phyloP scores from a whole-genome alignment of 2,113 vertebrate genomes.

The Arizona elegans region DNA sequence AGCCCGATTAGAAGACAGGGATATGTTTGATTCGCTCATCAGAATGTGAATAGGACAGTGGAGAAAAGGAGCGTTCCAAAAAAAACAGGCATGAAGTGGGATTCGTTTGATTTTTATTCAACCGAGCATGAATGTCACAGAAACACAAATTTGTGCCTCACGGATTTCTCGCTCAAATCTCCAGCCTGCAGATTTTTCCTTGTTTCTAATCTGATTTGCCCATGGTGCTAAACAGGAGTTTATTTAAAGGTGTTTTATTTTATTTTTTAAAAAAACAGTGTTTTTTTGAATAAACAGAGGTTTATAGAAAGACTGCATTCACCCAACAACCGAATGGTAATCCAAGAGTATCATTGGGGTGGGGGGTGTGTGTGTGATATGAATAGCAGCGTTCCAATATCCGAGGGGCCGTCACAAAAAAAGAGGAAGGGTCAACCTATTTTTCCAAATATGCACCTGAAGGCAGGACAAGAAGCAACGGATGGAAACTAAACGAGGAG shows the following conservation, averaged over 20 bases:
- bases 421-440: too few species aligned
- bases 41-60: neutral
- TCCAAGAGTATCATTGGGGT: neutral
- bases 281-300: neutral
- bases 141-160: neutral
- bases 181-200: neutral
- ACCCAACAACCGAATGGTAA: neutral
- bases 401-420: too few species aligned
- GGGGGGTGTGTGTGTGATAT: neutral
- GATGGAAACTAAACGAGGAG: neutral
- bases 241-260: neutral
- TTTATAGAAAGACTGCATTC: neutral
- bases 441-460: too few species aligned
- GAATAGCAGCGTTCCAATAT: neutral
- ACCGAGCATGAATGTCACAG: neutral
- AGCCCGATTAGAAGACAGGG: neutral
- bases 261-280: too few species aligned
- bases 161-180: neutral
- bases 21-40: neutral
- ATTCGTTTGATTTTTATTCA: neutral
- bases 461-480: neutral
- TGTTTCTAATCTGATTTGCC: neutral
- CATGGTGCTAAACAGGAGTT: neutral
- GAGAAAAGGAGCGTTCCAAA: neutral
- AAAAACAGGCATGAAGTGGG: neutral